Percentiles rank a stretch among this genome's conserved stretches.
Evolutionary conservation across 1,140 invertebrate genomes (phyloP).

Genomic region (Neodiprion lecontei): DNA sequence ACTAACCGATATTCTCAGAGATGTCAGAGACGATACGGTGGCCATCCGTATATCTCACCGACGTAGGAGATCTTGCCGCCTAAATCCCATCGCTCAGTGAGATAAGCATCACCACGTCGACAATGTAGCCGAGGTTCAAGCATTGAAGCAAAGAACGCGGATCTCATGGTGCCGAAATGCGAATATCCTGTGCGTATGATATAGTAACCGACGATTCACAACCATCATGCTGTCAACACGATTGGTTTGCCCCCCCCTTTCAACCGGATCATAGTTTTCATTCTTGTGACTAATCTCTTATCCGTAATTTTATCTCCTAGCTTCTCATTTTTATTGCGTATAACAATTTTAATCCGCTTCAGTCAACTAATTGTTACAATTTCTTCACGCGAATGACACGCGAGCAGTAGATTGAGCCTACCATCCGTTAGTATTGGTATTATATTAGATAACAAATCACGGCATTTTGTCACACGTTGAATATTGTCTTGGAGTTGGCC

Average conservation of each 20-base stretch:
- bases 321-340: too few species aligned
- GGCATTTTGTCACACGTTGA: too few species aligned
- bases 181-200: background rate
- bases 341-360: too few species aligned
- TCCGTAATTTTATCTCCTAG: background rate
- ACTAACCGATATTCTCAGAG: conserved; percentile 64
- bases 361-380: too few species aligned
- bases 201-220: too few species aligned
- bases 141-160: background rate
- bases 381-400: too few species aligned
- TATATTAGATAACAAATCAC: too few species aligned
- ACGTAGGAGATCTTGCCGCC: conserved; percentile 55
- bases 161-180: background rate
- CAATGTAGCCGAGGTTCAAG: background rate
- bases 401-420: too few species aligned
- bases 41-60: conserved; percentile 53
- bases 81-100: conserved; percentile 57
- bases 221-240: too few species aligned
- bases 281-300: conserved; percentile 1
- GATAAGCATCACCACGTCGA: conserved; percentile 24
- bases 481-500: too few species aligned
- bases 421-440: too few species aligned
- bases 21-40: conserved; percentile 51
- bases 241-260: too few species aligned
- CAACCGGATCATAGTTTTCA: background rate